Evolutionary conservation across 1,140 invertebrate species (phyloP).

Genomic region (Aphis craccivora): DNA sequence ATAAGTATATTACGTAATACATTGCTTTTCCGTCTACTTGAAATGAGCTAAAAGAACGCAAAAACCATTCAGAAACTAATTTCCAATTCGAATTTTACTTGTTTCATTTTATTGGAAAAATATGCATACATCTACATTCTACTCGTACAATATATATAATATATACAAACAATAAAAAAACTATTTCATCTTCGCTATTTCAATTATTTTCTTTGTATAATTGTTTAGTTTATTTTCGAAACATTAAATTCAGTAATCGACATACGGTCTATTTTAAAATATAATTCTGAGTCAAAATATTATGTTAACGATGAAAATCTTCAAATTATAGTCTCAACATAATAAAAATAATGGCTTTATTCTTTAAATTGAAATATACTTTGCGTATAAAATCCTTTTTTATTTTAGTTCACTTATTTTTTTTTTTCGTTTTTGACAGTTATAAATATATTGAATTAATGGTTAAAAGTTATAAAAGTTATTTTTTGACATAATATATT

Average conservation of each 20-base stretch:
- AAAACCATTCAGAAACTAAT: not conserved
- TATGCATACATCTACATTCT: not conserved
- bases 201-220: not conserved
- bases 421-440: conserved; percentile 3
- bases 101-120: not conserved
- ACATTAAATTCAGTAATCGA: not conserved
- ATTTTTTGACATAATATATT: conserved; percentile 22
- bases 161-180: not conserved
- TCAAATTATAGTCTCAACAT: not conserved
- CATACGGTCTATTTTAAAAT: not conserved
- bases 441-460: conserved; percentile 51
- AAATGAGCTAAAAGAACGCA: not conserved
- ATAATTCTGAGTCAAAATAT: not conserved
- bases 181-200: not conserved
- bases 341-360: conserved; percentile 4
- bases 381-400: not conserved
- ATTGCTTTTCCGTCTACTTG: not conserved
- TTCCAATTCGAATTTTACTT: not conserved
- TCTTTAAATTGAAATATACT: conserved; percentile 29
- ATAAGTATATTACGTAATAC: not conserved
- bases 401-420: conserved; percentile 13
- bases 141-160: too few species aligned
- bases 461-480: conserved; percentile 44
- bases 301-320: not conserved
- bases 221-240: not conserved